Evolutionary conservation across 2,888 invertebrate genomes (phyloP).

Genomic region (Caenorhabditis drosophilae): DNA sequence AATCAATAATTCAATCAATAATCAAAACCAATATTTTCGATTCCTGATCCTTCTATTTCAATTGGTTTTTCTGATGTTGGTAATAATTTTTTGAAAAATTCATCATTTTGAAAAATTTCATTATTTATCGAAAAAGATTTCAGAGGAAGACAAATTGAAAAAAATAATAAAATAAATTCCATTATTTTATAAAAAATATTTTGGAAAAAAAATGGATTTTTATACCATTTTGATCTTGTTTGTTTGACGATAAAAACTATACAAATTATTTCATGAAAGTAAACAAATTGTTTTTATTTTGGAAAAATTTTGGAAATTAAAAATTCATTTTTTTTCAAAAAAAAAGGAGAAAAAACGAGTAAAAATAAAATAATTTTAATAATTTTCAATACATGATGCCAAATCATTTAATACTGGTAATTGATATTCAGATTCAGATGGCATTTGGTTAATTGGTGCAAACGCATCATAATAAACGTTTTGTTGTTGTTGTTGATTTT

Average conservation of each 20-base stretch:
- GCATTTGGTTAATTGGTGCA: constrained; percentile 21
- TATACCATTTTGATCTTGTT: neutral
- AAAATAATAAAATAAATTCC: neutral
- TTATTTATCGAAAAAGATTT: too few relatives aligned
- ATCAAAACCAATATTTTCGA: constrained; percentile 4
- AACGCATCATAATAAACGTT: constrained; percentile 14
- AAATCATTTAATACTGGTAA: constrained; percentile 36
- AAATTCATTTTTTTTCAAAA: neutral
- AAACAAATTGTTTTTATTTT: neutral
- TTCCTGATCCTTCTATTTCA: constrained; percentile 22
- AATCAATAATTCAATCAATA: neutral
- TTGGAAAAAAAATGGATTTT: neutral
- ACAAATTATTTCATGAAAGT: too few relatives aligned
- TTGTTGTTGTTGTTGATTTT: constrained; percentile 1
- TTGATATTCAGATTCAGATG: constrained; percentile 34
- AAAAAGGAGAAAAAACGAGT: neutral
- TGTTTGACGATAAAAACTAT: neutral
- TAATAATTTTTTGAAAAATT: neutral
- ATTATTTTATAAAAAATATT: neutral
- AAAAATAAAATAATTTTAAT: constrained; percentile 4
- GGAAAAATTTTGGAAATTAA: neutral
- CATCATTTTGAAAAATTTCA: too few relatives aligned
- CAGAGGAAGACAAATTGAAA: neutral
- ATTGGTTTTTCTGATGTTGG: neutral
- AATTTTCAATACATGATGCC: constrained; percentile 37